Conservation (phyloP, 2,888 invertebrate species). For the Drosophila setosimentum region DNA sequence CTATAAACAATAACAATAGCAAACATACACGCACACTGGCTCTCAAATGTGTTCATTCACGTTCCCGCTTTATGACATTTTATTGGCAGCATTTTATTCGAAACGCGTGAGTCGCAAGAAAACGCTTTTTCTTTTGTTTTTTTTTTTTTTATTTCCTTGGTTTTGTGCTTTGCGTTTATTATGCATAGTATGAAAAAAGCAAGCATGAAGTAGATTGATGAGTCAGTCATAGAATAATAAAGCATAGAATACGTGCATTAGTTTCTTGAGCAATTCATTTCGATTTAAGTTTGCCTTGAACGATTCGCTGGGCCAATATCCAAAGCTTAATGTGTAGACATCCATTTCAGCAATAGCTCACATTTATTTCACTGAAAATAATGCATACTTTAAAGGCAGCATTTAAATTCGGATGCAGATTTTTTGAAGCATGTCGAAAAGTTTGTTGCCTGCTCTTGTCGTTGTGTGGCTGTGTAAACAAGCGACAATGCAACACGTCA, state of each 20-base stretch:
- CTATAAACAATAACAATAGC: slow-evolving; percentile 49
- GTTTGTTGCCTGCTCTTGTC: slow-evolving; percentile 47
- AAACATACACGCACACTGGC: slow-evolving; percentile 22
- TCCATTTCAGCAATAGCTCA: background rate
- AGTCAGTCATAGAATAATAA: slow-evolving; percentile 49
- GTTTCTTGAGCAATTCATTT: slow-evolving; percentile 22
- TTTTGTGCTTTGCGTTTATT: slow-evolving; percentile 29
- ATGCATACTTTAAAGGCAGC: slow-evolving; percentile 3
- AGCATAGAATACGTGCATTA: slow-evolving; percentile 40
- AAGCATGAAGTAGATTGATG: slow-evolving; percentile 60
- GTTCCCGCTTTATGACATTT: slow-evolving; percentile 68
- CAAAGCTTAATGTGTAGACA: background rate
- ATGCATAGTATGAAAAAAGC: slow-evolving; percentile 43
- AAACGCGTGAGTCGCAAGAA: slow-evolving; percentile 67
- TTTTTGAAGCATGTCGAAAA: slow-evolving; percentile 32
- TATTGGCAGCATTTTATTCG: slow-evolving; percentile 77
- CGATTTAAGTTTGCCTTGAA: slow-evolving; percentile 1
- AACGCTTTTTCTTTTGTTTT: slow-evolving; percentile 34
- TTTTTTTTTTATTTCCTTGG: slow-evolving; percentile 23
- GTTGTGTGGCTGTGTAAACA: slow-evolving; percentile 49
- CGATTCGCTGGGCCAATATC: background rate
- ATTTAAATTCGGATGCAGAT: slow-evolving; percentile 14
- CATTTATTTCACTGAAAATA: background rate
- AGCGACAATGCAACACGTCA: slow-evolving; percentile 62
- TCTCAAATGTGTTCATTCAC: slow-evolving; percentile 52